Conservation (phyloP, 2,113 vertebrate genomes). For the Choloepus hoffmanni region DNA sequence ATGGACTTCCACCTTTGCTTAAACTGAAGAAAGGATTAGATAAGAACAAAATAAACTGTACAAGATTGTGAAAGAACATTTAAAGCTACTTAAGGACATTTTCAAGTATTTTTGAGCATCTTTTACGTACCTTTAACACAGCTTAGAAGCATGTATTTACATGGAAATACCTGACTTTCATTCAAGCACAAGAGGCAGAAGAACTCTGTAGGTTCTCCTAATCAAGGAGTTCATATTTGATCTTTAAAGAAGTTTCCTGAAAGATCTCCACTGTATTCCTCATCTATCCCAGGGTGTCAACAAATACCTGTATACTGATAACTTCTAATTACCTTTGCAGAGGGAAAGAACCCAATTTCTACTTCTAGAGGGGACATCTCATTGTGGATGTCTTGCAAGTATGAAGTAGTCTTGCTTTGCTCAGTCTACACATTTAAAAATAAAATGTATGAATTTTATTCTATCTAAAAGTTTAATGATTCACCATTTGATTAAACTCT, state of each 20-base stretch:
- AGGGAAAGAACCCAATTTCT: not conserved
- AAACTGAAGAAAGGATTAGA: not conserved
- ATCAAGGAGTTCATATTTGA: not conserved
- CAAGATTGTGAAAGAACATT: not conserved
- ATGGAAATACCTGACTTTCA: not conserved
- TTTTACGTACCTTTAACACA: not conserved
- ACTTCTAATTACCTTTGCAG: not conserved
- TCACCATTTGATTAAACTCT: constrained; percentile 32
- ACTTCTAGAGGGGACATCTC: not conserved
- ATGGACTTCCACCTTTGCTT: not conserved
- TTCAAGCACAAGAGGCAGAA: not conserved
- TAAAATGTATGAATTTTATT: constrained; percentile 29
- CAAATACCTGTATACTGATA: not conserved
- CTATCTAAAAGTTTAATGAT: not conserved
- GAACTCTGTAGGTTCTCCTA: not conserved
- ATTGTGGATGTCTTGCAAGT: not conserved
- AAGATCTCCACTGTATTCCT: not conserved
- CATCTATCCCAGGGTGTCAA: not conserved
- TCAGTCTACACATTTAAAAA: not conserved
- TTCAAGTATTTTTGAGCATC: not conserved
- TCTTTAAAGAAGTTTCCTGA: not conserved
- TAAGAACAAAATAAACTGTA: not conserved
- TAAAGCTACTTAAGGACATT: not conserved
- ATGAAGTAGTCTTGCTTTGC: not conserved
- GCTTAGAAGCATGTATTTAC: not conserved